A percentile compares a stretch with the other conserved stretches of the same genome.
Conservation (phyloP, 2,113 vertebrate genomes). For the Equus przewalskii region DNA sequence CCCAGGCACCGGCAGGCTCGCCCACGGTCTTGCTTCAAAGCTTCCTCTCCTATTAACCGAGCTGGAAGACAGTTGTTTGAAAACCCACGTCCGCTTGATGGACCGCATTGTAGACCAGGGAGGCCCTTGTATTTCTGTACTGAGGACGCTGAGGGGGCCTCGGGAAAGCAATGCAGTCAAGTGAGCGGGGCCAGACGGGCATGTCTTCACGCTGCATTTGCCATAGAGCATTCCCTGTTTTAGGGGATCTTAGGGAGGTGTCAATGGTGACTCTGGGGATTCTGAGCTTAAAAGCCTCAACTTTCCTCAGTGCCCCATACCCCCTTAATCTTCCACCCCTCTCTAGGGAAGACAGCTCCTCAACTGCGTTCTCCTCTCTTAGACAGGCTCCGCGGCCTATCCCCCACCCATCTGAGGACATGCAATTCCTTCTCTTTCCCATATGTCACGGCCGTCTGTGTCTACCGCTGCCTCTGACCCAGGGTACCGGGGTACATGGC, state of each 20-base stretch:
- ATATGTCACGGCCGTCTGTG: background rate
- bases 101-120: background rate
- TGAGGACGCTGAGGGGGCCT: constrained; percentile 24
- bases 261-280: background rate
- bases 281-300: background rate
- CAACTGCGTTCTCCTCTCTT: background rate
- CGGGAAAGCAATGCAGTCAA: background rate
- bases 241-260: background rate
- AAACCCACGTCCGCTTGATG: constrained; percentile 14
- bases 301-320: background rate
- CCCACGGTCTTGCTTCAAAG: background rate
- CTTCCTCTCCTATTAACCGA: background rate
- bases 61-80: constrained; percentile 13
- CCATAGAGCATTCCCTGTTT: background rate
- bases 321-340: background rate
- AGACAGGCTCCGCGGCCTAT: background rate
- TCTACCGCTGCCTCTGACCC: background rate
- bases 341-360: background rate
- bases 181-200: background rate
- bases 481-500: rapidly evolving
- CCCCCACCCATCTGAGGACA: background rate
- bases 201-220: background rate
- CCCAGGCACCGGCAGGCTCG: background rate
- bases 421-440: background rate
- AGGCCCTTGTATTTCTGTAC: background rate